Base-by-base conservation (phyloP, 2,113 vertebrate genomes). In the Montifringilla adamsi region DNA sequence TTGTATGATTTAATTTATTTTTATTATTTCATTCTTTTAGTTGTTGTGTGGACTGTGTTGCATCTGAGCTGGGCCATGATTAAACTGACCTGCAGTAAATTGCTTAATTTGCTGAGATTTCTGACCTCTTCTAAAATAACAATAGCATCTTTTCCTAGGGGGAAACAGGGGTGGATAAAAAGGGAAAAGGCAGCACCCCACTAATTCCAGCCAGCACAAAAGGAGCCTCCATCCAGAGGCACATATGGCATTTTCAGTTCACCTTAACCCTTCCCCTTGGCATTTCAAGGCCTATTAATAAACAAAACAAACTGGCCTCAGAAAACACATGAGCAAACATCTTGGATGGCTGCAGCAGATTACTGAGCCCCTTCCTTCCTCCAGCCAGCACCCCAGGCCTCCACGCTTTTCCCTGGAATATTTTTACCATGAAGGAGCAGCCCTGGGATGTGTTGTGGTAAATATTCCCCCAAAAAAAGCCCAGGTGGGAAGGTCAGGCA, bases 261-360 rank as follows among this genome's bases (percentile, higher is more conserved):
- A 92, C 91, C 85, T 67, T 63, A 63, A 91, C 88, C 70, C 63
- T 85, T 50, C 84, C 94, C 81, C 59, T 44, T 84, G 84, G 90
- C 96, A 84, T 94, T 91, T 96, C 84, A 86, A 90, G 92, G 80
- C 89, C 82, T 89, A 93, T 95, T 92, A 95, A 94, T 90, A 91
- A 94, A 79, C 52, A 78, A 64, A 92, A 67, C 79, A 94, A 74
- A 67, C 43, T n/a, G 60, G 27, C 33, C 93, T 75, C 84, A 52
- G 72, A 50, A 97, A 96, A 84, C 86, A 91, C 60, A 86, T 53
- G 58, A 91, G 69, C 77, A 90, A 89, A 85, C 52, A 90, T 43
- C 84, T 87, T 3, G 89, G 81, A 43, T 44, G 94, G 33, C 60
- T 74, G 94, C 59, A 15, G 56, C 35, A 56, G 24, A 50, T 58